Conservation (phyloP, 2,113 vertebrate species). For the Eleginops maclovinus region DNA sequence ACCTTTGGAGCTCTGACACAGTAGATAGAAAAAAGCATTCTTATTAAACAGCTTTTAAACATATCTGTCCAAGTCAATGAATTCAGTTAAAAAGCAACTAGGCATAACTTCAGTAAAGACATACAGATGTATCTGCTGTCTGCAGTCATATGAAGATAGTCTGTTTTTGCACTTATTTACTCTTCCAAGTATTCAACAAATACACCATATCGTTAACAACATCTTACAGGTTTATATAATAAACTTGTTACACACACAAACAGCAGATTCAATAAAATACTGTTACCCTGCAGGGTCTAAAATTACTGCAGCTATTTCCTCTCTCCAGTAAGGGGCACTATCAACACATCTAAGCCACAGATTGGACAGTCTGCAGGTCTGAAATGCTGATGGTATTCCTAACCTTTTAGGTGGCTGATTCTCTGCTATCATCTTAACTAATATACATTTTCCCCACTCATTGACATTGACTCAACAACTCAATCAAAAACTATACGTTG, state of each 20-base stretch:
- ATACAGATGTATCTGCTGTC: not conserved
- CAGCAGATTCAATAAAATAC: no score
- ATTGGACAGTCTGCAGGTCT: not conserved
- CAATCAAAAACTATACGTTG: no score
- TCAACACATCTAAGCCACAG: not conserved
- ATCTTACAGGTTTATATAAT: not conserved
- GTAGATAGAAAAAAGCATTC: not conserved
- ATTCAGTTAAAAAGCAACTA: not conserved
- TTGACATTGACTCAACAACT: no score
- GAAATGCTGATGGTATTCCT: not conserved
- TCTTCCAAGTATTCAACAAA: not conserved
- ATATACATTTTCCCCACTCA: no score
- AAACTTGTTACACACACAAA: not conserved
- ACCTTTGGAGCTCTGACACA: not conserved
- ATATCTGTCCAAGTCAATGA: no score
- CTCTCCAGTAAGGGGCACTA: not conserved
- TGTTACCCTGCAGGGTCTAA: not conserved
- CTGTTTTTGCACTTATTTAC: not conserved
- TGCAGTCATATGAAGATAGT: not conserved
- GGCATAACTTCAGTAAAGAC: not conserved
- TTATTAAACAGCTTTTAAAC: not conserved
- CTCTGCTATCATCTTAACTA: no score
- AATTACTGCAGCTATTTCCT: no score
- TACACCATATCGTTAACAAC: not conserved
- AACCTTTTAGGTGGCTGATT: no score